Base-by-base conservation (phyloP, 2,888 invertebrate species). In the Meloe dianella region DNA sequence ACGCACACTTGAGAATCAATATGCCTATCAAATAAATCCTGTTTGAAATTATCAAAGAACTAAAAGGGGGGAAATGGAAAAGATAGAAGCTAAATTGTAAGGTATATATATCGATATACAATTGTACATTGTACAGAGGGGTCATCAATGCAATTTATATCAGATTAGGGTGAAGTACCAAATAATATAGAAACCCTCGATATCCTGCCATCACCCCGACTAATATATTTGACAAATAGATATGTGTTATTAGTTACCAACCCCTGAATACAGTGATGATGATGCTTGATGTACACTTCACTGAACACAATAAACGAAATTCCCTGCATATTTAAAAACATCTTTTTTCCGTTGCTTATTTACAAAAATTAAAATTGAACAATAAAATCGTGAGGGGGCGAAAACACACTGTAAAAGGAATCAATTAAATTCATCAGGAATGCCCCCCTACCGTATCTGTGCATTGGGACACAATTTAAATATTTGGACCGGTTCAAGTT, bases 141-240 rank as follows among this genome's bases (percentile, higher is more conserved):
- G 80, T 76, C 80, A 81, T 80, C 81, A 80, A 79, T 81, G 78
- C 81, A 81, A 82, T 81, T 81, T 81, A 81, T 78, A 80, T 79
- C 78, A 79, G 81, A 82, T 81, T 81, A 81, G 80, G 80, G 80
- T 80, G 80, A 77, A 81, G 80, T 75, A 77, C 75, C 75, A 72
- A 78, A 79, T 82, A 82, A 82, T 82, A 78, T 76, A 77, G 71
- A 80, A 78, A 73, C 81, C 78, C 81, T 82, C 77, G 75, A 79
- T 77, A 74, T 74, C 7, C 7, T 74, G 76, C 76, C 75, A 77
- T 75, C 76, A 75, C 78, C 79, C 78, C 75, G 73, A 74, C 77
- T 81, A 81, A 81, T 81, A 81, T 78, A 80, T 81, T 80, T 81
- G 80, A 81, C 81, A 81, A 81, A 81, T 81, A 81, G 80, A 81